A percentile compares a stretch with the other conserved stretches of the same genome.
Conservation (phyloP, 2,888 invertebrate genomes). For the Chrysolina oricalcia region DNA sequence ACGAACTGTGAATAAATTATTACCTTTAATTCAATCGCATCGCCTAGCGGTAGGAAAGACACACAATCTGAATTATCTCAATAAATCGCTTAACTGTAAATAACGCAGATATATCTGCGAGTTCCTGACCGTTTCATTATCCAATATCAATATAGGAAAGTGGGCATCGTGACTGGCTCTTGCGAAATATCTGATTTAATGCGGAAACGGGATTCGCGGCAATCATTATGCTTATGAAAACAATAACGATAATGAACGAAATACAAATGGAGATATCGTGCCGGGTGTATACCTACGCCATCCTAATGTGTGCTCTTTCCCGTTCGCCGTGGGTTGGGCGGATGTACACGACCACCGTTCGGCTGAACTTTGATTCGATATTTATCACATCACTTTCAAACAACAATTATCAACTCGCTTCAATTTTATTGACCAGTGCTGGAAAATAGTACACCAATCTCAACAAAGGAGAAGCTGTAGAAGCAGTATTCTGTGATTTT, state of each 20-base stretch:
- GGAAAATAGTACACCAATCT: no score
- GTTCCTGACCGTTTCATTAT: constrained; percentile 32
- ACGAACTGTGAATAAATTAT: constrained; percentile 23
- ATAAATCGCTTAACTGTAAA: constrained; percentile 31
- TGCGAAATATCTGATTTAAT: constrained; percentile 33
- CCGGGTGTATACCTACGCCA: constrained; percentile 24
- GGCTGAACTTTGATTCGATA: not conserved
- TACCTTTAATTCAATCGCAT: constrained; percentile 1
- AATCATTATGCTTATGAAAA: constrained; percentile 34
- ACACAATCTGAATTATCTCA: constrained; percentile 12
- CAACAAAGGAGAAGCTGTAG: no score
- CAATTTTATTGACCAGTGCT: no score
- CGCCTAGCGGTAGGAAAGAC: constrained; percentile 8
- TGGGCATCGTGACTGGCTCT: constrained; percentile 26
- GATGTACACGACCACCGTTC: constrained; percentile 9
- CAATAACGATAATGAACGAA: constrained; percentile 35
- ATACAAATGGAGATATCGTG: constrained; percentile 32
- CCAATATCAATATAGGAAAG: constrained; percentile 24
- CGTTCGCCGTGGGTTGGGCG: not conserved
- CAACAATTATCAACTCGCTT: no score
- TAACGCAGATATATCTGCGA: constrained; percentile 29
- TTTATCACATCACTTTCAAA: not conserved
- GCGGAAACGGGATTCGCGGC: constrained; percentile 25
- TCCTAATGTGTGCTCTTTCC: constrained; percentile 23
- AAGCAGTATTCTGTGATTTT: no score